These are phyloP conservation scores for Paragorgia papillata DNA, from an alignment of 92 coral and sea anemone genomes.

Conservation along the genomic window DNA sequence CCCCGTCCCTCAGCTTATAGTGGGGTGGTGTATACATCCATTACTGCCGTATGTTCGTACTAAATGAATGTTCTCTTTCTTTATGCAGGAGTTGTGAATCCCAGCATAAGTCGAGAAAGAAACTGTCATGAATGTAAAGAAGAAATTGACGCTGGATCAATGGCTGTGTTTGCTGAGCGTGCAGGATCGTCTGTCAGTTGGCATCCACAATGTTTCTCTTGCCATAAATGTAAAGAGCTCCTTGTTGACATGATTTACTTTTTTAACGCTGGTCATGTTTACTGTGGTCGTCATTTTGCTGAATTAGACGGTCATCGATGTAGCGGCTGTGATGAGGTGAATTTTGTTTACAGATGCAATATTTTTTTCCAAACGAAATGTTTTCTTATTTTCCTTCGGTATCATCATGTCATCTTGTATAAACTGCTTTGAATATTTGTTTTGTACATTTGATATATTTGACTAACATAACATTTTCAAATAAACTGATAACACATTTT, in stretches of 20 bases:
- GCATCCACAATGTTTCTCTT: constrained; percentile 87
- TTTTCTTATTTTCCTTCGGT: too few species aligned
- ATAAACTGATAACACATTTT: too few species aligned
- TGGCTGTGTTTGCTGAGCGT: constrained; percentile 88
- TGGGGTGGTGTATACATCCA: too few species aligned
- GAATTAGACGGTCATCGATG: constrained; percentile 89
- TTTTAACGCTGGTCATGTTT: constrained; percentile 61
- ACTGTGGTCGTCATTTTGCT: constrained; percentile 83
- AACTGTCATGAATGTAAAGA: constrained; percentile 65
- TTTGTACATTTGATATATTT: too few species aligned
- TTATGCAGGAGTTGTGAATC: constrained; percentile 66
- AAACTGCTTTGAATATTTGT: too few species aligned
- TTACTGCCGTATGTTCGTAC: too few species aligned
- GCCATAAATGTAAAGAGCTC: constrained; percentile 71
- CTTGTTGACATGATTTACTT: constrained; percentile 85
- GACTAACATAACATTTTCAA: too few species aligned
- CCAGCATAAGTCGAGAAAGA: constrained; percentile 58
- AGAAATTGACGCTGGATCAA: constrained; percentile 71
- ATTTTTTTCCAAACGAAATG: too few species aligned
- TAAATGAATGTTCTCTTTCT: too few species aligned
- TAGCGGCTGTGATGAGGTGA: constrained; percentile 98
- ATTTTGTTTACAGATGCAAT: neutral
- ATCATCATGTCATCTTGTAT: too few species aligned
- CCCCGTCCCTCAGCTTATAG: too few species aligned
- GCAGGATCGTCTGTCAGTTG: constrained; percentile 78